Percentiles rank a stretch among this genome's conserved stretches.
Evolutionary conservation across 2,797 vertebrate species (phyloP).

Genomic region (Thamnophis elegans): DNA sequence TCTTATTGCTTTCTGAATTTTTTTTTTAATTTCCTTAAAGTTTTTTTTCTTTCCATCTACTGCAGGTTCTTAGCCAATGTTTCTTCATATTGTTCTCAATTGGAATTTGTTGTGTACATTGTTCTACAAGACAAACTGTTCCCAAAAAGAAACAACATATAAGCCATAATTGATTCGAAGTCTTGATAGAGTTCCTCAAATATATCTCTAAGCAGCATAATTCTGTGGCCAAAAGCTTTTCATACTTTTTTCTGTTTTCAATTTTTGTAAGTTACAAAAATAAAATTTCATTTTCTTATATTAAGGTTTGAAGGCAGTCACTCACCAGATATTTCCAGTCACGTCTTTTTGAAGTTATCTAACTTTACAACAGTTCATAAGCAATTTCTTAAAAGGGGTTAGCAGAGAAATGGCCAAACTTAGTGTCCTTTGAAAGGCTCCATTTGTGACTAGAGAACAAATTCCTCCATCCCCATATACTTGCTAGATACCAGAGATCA

Average conservation of each 20-base stretch:
- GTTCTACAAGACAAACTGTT: neutral
- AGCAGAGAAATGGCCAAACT: neutral
- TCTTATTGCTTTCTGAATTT: neutral
- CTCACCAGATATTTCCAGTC: neutral
- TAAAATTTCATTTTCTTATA: neutral
- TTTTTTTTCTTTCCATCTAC: neutral
- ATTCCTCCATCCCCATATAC: neutral
- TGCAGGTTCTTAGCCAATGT: neutral
- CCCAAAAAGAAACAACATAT: neutral
- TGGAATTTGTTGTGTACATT: neutral
- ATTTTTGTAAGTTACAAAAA: neutral
- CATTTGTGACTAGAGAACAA: neutral
- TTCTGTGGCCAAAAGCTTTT: neutral
- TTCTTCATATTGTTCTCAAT: neutral
- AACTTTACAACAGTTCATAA: neutral
- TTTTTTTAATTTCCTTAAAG: neutral
- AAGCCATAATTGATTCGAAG: neutral
- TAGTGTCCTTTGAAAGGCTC: neutral
- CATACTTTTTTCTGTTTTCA: neutral
- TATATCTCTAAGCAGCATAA: neutral
- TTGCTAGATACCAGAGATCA: neutral
- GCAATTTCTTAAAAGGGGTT: neutral
- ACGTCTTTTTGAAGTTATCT: neutral
- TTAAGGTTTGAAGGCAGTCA: neutral
- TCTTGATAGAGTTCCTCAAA: neutral